Base-by-base conservation (phyloP, 2,797 vertebrate genomes). In the Thunnus albacares region DNA sequence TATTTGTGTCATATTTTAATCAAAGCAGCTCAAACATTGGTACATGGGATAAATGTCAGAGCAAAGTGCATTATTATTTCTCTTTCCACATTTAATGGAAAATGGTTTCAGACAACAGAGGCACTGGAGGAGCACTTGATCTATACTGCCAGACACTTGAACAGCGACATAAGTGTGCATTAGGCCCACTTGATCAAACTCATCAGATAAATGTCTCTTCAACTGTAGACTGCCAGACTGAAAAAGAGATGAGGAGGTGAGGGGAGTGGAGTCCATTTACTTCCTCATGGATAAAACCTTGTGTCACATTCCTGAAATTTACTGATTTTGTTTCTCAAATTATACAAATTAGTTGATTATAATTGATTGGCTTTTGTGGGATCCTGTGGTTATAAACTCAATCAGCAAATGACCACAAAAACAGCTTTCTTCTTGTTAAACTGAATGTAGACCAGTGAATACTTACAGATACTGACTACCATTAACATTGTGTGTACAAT, bases 101-200 rank as follows among this genome's bases (percentile, higher is more conserved):
- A 70, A 59, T 20, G 15, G 17, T 38, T 58, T 63, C 24, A 76
- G 59, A 66, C 35, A 18, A 20, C 18, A 28, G 24, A 66, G 26
- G n/a, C 35, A 24, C 52, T 74, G 10, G 9, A 83, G 55, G n/a
- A 78, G 13, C 11, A 0, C 51, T 72, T 70, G 51, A 69, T 78
- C 70, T 52, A 66, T 59, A 33, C 52, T n/a, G 15, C 2, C 26
- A 53, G 73, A 70, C 18, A 38, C 49, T 73, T 57, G 18, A 77
- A 35, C 58, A 20, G 64, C n/a, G 0, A 62, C 35, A 20, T 2
- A 64, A 28, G 30, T 61, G 35, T 22, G 55, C 20, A n/a, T 67
- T 74, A 79, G 64, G 45, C 24, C 60, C 64, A 53, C 66, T 53
- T 33, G 22, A 80, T 41, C 5, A 1, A 56, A 72, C 52, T 20